Percentiles rank a stretch among this genome's conserved stretches.
Conservation (phyloP, 2,888 invertebrate genomes). For the Calameuta filiformis region DNA sequence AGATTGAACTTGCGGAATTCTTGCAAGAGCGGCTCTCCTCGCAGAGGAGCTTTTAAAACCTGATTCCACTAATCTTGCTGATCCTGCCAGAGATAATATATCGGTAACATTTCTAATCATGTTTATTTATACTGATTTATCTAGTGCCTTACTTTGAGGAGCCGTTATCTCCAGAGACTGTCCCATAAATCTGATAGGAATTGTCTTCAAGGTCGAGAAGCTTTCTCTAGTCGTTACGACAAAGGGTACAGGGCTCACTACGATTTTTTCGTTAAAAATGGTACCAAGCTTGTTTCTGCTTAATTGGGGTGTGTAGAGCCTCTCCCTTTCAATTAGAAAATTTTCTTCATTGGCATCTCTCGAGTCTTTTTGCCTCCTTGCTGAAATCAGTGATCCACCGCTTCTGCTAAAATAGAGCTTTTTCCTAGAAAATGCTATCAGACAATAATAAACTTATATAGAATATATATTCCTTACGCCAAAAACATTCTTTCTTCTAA, state of each 20-base stretch:
- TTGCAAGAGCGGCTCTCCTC: constrained; percentile 40
- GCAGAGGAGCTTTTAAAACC: constrained; percentile 35
- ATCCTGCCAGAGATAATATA: constrained; percentile 23
- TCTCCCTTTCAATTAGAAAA: constrained; percentile 19
- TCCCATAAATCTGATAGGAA: constrained; percentile 54
- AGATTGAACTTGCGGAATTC: constrained; percentile 49
- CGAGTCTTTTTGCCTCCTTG: constrained; percentile 16
- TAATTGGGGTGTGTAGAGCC: constrained; percentile 29
- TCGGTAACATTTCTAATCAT: not conserved
- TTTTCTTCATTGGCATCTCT: constrained; percentile 26
- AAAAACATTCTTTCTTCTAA: not conserved
- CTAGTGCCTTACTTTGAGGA: constrained; percentile 39
- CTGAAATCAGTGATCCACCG: constrained; percentile 1
- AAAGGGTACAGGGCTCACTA: constrained; percentile 61
- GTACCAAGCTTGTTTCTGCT: constrained; percentile 59
- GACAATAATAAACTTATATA: no score
- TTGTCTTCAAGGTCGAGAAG: constrained; percentile 58
- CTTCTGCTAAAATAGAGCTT: constrained; percentile 2
- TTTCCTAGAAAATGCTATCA: no score
- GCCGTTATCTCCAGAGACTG: constrained; percentile 45
- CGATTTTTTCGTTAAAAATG: constrained; percentile 59
- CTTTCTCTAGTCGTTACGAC: constrained; percentile 56
- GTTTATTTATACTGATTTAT: not conserved
- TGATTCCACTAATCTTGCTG: constrained; percentile 35
- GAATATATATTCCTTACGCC: no score